Conservation (phyloP, 1,140 invertebrate genomes). For the Cherax quadricarinatus region DNA sequence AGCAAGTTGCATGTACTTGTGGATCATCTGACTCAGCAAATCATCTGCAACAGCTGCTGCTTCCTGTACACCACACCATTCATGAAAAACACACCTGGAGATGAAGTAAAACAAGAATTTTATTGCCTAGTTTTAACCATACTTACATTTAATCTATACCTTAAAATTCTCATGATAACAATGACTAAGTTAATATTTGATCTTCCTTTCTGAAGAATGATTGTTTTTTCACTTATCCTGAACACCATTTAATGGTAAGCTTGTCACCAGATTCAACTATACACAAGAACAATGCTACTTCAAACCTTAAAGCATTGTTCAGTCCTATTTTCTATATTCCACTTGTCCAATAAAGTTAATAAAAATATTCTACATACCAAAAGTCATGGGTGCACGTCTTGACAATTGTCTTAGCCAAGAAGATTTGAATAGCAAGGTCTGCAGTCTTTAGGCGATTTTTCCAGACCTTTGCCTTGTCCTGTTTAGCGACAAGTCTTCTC, state of each 20-base stretch:
- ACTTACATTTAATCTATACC: no score
- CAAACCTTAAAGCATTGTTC: no score
- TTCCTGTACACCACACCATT: constrained; percentile 75
- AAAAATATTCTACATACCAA: constrained; percentile 58
- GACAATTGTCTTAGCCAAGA: constrained; percentile 79
- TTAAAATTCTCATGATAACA: no score
- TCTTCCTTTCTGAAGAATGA: no score
- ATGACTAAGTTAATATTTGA: no score
- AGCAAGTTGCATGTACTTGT: constrained; percentile 80
- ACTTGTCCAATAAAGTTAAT: neutral
- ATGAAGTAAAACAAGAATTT: neutral
- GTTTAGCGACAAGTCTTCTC: constrained; percentile 74
- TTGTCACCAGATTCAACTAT: no score
- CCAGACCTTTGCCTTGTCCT: constrained; percentile 77
- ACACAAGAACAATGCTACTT: no score
- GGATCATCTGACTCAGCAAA: constrained; percentile 76
- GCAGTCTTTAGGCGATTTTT: constrained; percentile 79
- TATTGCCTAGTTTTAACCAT: no score
- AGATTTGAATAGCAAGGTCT: constrained; percentile 78
- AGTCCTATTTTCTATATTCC: neutral
- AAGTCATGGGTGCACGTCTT: constrained; percentile 78
- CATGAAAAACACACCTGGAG: constrained; percentile 74
- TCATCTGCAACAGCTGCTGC: constrained; percentile 70
- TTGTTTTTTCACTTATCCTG: no score
- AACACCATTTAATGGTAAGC: no score